Evolutionary conservation across 1,140 invertebrate genomes (phyloP).

Genomic region (Helicorthomorpha holstii): DNA sequence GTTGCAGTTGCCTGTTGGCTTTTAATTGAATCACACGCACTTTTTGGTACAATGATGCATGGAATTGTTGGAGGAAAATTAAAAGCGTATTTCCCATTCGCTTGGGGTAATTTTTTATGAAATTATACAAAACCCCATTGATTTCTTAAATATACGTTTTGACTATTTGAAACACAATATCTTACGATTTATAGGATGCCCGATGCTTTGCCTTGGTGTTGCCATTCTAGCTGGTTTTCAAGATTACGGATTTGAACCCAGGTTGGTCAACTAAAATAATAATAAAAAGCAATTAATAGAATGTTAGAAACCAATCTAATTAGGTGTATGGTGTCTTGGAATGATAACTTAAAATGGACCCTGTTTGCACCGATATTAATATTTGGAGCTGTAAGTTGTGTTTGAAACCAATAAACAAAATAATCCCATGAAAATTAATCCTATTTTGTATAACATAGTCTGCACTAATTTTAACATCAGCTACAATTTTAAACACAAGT

Average conservation of each 20-base stretch:
- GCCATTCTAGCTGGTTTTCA: background rate
- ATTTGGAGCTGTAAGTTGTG: background rate
- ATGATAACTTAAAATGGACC: slow-evolving; percentile 2
- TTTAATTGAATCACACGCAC: slow-evolving; percentile 15
- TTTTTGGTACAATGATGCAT: slow-evolving; percentile 19
- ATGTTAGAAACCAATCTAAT: background rate
- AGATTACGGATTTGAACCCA: slow-evolving; percentile 2
- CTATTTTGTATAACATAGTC: background rate
- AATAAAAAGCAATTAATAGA: background rate
- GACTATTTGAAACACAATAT: no score
- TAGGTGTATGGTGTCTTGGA: slow-evolving; percentile 4
- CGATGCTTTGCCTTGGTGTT: background rate
- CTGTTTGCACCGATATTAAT: background rate
- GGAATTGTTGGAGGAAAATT: slow-evolving; percentile 19
- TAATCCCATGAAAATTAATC: background rate
- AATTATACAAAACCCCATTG: background rate
- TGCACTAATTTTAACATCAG: background rate
- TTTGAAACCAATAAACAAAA: background rate
- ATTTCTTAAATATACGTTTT: no score
- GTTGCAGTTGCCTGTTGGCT: slow-evolving; percentile 16
- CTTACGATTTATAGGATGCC: background rate
- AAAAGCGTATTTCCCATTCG: slow-evolving; percentile 15
- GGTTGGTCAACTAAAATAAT: background rate
- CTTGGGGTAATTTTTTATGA: slow-evolving; percentile 15
- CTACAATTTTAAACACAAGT: background rate